These are phyloP conservation scores for Lateolabrax maculatus DNA, from an alignment of 2,797 vertebrate genomes.

Conservation along the genomic window DNA sequence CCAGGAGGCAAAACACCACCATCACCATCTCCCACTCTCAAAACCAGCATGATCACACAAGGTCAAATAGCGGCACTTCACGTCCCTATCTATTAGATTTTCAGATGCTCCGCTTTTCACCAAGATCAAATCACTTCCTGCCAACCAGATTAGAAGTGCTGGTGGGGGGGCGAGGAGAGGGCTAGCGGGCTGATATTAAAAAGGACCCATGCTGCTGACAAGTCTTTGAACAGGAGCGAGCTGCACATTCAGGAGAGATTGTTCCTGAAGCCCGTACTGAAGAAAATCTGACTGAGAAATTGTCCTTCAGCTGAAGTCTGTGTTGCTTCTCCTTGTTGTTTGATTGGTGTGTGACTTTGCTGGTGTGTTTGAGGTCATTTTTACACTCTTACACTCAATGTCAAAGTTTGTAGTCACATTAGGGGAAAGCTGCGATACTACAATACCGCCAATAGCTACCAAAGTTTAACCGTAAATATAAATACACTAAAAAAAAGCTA, in stretches of 20 bases:
- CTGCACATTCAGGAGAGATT: slow-evolving; percentile 40
- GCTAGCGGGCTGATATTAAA: slow-evolving; percentile 68
- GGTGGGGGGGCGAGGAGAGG: slow-evolving; percentile 45
- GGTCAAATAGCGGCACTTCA: slow-evolving; percentile 69
- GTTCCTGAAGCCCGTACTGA: slow-evolving; percentile 31
- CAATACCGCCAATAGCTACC: not conserved
- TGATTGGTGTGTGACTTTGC: not conserved
- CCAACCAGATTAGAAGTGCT: slow-evolving; percentile 65
- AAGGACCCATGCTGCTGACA: slow-evolving; percentile 69
- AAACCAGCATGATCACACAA: slow-evolving; percentile 61
- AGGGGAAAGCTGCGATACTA: not conserved
- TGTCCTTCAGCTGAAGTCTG: slow-evolving; percentile 27
- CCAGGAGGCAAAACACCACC: slow-evolving; percentile 59
- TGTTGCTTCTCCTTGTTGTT: slow-evolving; percentile 27
- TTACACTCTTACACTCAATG: not conserved
- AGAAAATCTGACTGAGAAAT: slow-evolving; percentile 45
- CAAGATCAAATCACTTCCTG: slow-evolving; percentile 78
- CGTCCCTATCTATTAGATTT: slow-evolving; percentile 65
- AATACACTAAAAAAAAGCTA: not conserved
- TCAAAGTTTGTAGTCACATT: not conserved
- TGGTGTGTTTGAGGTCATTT: slow-evolving; percentile 29
- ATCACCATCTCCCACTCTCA: slow-evolving; percentile 59
- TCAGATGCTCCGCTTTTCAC: slow-evolving; percentile 70
- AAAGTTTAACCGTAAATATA: not conserved
- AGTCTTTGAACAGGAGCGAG: slow-evolving; percentile 61